Evolutionary conservation across 2,888 invertebrate genomes (phyloP), one percentile per base, ranked within the genome.

Genomic region (Megamerina dolium): DNA sequence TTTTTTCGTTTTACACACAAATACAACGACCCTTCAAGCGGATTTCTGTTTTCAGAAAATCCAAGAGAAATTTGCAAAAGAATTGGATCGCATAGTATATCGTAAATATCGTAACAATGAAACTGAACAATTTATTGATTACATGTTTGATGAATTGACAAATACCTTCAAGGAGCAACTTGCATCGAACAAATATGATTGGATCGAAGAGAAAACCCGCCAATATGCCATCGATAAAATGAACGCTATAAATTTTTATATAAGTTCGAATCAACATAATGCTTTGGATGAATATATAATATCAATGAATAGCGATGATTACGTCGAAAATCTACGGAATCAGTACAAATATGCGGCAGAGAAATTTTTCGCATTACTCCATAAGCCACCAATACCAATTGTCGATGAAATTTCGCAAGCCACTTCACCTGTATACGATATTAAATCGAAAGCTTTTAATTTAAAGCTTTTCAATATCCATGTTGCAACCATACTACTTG

Each of bases 1-100:
- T 2, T 66, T 70, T 37, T 36, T 53, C 16, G 33, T 56, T 3
- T 33, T 53, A 2, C 36, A 42, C 2, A 43, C 51, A 4, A 47
- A 49, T 6, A 47, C 49, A 5, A 13, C 16, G 5, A 34, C 48
- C 2, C 45, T 46, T 4, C 51, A 56, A 4, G 45, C 50, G 2
- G 16, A 50, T 1, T 32, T 43, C 5, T 68, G 68, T 43, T 45
- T 63, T 2, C 43, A 49, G 2, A 38, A 46, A 4, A 58, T 60
- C 0, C 60, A 58, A 30, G 41, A 55, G 14, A 40, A 54, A 33
- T 69, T 70, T 13, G 47, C 70, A 10, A 67, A 64, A 35, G 59
- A 58, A 12, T 44, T 70, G 10, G 67, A 70, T 27, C 67, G 67
- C 16, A 60, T 70, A 55, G 53, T 66, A 30, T 60, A 59, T 37